Conservation (phyloP, 2,797 vertebrate genomes). For the Microctenopoma lineatum region DNA sequence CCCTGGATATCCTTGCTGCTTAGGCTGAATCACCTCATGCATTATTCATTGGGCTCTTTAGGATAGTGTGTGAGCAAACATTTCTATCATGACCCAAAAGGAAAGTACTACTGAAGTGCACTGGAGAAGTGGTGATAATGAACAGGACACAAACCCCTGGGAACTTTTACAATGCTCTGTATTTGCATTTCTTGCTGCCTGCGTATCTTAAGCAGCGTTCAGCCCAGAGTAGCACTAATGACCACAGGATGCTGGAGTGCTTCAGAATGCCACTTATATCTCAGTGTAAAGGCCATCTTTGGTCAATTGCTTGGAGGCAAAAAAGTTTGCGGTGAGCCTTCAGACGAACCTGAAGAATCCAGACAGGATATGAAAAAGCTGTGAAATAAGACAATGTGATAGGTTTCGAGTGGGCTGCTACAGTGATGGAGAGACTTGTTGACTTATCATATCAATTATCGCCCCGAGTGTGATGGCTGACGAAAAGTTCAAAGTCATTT, state of each 20-base stretch:
- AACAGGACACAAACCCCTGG: conserved; percentile 48
- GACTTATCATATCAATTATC: conserved; percentile 60
- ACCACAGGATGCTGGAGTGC: conserved; percentile 42
- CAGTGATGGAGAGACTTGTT: conserved; percentile 52
- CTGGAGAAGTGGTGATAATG: conserved; percentile 46
- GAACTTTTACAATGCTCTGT: conserved; percentile 23
- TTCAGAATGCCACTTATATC: conserved; percentile 18
- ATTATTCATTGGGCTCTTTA: conserved; percentile 68
- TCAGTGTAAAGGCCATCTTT: conserved; percentile 23
- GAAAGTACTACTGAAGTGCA: conserved; percentile 36
- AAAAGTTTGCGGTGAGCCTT: conserved; percentile 14
- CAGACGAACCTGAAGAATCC: background rate
- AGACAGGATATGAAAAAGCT: background rate
- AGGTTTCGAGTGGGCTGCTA: conserved; percentile 41
- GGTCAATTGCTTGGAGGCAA: conserved; percentile 4
- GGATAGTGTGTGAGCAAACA: conserved; percentile 48
- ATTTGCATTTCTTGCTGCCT: conserved; percentile 58
- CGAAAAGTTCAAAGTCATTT: conserved; percentile 47
- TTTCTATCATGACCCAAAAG: conserved; percentile 48
- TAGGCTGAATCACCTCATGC: conserved; percentile 28
- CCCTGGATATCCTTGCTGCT: conserved; percentile 14
- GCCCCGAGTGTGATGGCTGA: conserved; percentile 20
- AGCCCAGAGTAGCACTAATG: conserved; percentile 44
- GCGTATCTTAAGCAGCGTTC: conserved; percentile 36
- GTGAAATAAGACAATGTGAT: background rate